These are phyloP conservation scores for Albula goreensis DNA, from an alignment of 2,113 vertebrate species.

Conservation along the genomic window DNA sequence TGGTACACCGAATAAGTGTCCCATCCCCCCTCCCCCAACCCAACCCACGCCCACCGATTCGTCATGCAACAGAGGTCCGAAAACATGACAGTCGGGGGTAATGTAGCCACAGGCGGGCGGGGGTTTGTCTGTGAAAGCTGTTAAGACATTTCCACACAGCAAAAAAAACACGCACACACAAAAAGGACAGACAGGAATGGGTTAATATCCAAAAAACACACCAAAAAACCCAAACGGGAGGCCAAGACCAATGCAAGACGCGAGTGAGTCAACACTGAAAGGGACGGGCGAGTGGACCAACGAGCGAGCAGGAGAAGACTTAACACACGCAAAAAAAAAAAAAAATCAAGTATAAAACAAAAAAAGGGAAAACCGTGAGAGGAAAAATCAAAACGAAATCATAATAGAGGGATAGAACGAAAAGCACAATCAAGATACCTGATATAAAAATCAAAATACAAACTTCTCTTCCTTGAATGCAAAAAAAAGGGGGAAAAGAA, in stretches of 20 bases:
- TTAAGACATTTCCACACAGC: conserved; percentile 63
- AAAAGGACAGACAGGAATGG: conserved; percentile 32
- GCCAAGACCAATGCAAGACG: conserved; percentile 22
- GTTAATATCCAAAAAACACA: conserved; percentile 20
- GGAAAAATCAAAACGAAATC: conserved; percentile 26
- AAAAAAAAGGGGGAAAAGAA: conserved; percentile 65
- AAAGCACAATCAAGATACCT: conserved; percentile 69
- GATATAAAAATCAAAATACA: conserved; percentile 94
- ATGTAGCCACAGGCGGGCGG: not conserved
- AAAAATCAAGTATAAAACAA: not conserved
- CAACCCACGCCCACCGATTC: not conserved
- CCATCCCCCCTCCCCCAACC: too few species aligned
- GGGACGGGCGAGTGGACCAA: conserved; percentile 29
- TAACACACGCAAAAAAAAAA: not conserved
- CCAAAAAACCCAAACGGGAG: not conserved
- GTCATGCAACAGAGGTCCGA: not conserved
- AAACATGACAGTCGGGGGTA: not conserved
- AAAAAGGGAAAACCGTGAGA: not conserved
- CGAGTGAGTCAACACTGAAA: conserved; percentile 17
- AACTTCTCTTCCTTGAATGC: conserved; percentile 89
- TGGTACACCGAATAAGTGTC: not conserved
- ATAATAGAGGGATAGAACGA: not conserved
- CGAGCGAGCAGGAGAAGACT: not conserved
- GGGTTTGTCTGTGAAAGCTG: conserved; percentile 46
- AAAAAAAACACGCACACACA: conserved; percentile 42